A percentile compares a stretch with the other conserved stretches of the same genome.
Evolutionary conservation across 2,888 invertebrate species (phyloP).

Genomic region (Thereva nobilitata): DNA sequence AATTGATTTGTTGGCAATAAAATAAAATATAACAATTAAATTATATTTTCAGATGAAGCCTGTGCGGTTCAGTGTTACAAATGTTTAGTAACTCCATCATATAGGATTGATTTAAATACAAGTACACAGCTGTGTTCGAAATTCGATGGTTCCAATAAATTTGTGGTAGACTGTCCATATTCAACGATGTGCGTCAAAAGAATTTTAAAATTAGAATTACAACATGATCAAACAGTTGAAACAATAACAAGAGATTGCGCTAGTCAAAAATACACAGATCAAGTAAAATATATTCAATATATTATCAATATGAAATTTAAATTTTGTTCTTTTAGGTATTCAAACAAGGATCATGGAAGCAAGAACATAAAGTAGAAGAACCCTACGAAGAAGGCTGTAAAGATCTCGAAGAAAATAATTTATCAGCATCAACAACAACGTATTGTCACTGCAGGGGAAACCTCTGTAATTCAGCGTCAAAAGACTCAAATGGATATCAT

Average conservation of each 20-base stretch:
- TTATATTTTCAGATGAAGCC: conserved; percentile 45
- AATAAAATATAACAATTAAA: background rate
- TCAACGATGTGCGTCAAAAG: conserved; percentile 85
- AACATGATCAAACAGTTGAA: conserved; percentile 61
- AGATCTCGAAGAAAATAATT: conserved; percentile 66
- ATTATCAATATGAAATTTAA: background rate
- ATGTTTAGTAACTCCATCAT: conserved; percentile 68
- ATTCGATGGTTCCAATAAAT: conserved; percentile 73
- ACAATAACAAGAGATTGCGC: conserved; percentile 70
- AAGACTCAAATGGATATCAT: conserved; percentile 58
- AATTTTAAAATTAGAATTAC: conserved; percentile 67
- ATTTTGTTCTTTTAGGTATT: conserved; percentile 49
- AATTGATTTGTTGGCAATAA: no score
- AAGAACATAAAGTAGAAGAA: conserved; percentile 68
- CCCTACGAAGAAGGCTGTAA: conserved; percentile 75
- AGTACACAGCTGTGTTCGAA: conserved; percentile 73
- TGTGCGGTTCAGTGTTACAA: conserved; percentile 72
- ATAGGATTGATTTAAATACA: conserved; percentile 61
- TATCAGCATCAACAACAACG: conserved; percentile 50
- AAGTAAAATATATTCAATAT: conserved; percentile 46
- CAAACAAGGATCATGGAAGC: conserved; percentile 67
- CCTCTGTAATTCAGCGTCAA: conserved; percentile 69
- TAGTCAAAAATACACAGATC: conserved; percentile 67
- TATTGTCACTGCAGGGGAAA: conserved; percentile 78
- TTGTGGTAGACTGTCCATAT: conserved; percentile 74